Evolutionary conservation across 1,140 invertebrate species (phyloP).

Genomic region (Archivesica marissinica): DNA sequence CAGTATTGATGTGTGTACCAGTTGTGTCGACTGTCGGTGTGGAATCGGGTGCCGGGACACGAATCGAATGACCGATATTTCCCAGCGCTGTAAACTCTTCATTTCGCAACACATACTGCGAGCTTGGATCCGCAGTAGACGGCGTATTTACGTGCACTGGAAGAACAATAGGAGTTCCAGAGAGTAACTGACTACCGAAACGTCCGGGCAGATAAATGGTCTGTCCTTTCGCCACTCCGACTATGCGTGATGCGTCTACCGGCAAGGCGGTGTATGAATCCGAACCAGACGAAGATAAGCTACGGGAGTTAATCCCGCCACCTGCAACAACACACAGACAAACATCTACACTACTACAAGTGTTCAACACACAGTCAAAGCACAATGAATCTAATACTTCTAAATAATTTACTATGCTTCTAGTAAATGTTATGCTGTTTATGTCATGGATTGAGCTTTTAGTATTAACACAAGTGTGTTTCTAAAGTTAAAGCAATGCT

Average conservation of each 20-base stretch:
- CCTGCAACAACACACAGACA: constrained; percentile 41
- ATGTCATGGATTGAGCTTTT: too few species aligned
- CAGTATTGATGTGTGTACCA: neutral
- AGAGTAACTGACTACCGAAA: constrained; percentile 10
- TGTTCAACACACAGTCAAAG: neutral
- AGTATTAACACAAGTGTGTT: too few species aligned
- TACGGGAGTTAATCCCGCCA: constrained; percentile 26
- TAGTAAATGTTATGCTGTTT: too few species aligned
- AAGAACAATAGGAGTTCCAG: constrained; percentile 18
- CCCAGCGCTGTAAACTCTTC: constrained; percentile 50
- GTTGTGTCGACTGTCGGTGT: neutral
- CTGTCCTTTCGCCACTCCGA: constrained; percentile 30
- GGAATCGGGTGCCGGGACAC: neutral
- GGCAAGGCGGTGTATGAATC: neutral
- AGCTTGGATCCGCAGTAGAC: neutral
- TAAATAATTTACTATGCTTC: too few species aligned
- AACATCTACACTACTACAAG: neutral
- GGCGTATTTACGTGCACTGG: neutral
- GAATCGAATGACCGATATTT: constrained; percentile 35
- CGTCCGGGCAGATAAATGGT: constrained; percentile 39
- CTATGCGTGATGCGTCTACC: constrained; percentile 37
- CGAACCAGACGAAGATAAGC: constrained; percentile 9
- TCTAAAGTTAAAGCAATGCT: too few species aligned
- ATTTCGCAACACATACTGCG: constrained; percentile 17
- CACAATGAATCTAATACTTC: neutral